Base-by-base conservation (phyloP, 2,888 invertebrate genomes). In the Muschampia plurimacula region DNA sequence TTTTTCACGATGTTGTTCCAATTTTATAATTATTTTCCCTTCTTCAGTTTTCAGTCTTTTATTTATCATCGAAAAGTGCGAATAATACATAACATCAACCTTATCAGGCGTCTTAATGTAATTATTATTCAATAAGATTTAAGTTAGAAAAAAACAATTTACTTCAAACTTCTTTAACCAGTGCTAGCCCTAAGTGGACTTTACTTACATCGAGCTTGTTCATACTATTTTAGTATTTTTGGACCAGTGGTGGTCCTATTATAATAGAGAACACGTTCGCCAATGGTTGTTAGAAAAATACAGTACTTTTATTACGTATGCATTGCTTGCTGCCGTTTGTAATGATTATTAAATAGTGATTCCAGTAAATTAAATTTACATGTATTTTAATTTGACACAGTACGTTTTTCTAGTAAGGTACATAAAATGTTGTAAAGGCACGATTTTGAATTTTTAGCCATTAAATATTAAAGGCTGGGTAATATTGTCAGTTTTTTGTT, bases 321-420 rank as follows among this genome's bases (percentile, higher is more conserved):
- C 72, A 67, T 72, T 62, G 67, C 41, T 9, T 28, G 55, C 67
- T 67, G 72, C 12, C 28, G 67, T 3, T 44, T 49, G 78, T 77
- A 77, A 77, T 78, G 76, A 73, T 77, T 77, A 76, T 77, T 73
- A 77, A 77, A 75, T 77, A 76, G 75, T 73, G 63, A 67, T 78
- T 77, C 75, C 76, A 76, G 75, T 73, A 72, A 78, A 75, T 69
- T 73, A 72, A 78, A 75, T 69, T 73, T 68, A 76, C 77, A 77
- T 75, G 74, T 76, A 72, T 77, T 75, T 72, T 67, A 67, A 72
- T 67, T 72, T 60, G 52, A 62, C 28, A 46, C 36, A 59, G 36
- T 59, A 36, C 59, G 66, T 52, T 71, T 57, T 60, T 60, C 60
- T 71, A 44, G 46, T 67, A 2, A 32, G 32, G 2, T 49, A 72